These are phyloP conservation scores for Silurus asotus DNA, from an alignment of 2,113 vertebrate genomes.

Conservation along the genomic window DNA sequence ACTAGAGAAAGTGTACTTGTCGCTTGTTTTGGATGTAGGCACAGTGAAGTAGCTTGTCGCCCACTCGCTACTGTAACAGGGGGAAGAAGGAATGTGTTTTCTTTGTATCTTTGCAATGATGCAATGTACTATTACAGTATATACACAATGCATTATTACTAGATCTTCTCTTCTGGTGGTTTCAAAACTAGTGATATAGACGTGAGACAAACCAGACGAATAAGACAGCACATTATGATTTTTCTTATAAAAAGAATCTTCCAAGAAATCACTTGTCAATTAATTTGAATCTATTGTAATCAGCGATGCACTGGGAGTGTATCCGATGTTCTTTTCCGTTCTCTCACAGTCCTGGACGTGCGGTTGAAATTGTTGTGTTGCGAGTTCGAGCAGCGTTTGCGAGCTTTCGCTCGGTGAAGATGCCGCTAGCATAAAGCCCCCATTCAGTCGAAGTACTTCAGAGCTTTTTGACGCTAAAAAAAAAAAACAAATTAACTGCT, in stretches of 20 bases:
- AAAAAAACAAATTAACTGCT: background rate
- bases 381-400: background rate
- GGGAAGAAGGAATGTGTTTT: background rate
- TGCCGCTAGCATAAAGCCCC: background rate
- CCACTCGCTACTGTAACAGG: background rate
- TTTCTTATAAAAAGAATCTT: background rate
- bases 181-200: background rate
- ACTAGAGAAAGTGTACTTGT: background rate
- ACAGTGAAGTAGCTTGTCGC: background rate
- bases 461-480: constrained; percentile 18
- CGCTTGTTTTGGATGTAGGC: background rate
- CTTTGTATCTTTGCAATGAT: background rate
- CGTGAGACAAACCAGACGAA: background rate
- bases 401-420: background rate
- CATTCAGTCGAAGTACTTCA: background rate
- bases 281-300: background rate
- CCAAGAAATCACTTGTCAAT: background rate
- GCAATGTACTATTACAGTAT: background rate
- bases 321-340: background rate
- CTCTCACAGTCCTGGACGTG: background rate
- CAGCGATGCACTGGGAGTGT: background rate
- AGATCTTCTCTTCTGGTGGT: background rate
- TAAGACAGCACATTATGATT: background rate
- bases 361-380: background rate
- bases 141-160: background rate